Evolutionary conservation across 2,797 vertebrate species (phyloP), one percentile per base, ranked within the genome.

Genomic region (Enteromius radiatus): DNA sequence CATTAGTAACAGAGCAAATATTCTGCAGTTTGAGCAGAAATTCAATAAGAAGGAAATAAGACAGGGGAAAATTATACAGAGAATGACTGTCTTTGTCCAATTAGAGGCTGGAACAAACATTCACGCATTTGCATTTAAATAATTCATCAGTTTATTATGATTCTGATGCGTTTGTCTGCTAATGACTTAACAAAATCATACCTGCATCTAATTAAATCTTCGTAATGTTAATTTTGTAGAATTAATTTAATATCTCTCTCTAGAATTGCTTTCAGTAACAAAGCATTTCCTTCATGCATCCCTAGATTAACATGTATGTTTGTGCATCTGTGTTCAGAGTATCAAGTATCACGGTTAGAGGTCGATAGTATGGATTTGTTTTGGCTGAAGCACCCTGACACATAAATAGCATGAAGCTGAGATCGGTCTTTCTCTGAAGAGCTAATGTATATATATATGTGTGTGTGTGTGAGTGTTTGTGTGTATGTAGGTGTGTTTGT

Each of bases 301-400:
- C 28, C 61, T 23, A 28, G 49, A 36, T 73, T 6, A 21, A 19
- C 14, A 45, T 52, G 36, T 45, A 26, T 68, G 52, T 69, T 26
- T 78, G 52, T 68, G 47, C 2, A 26, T 56, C 15, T 69, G 64
- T 73, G 21, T 75, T 74, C 67, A 38, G 38, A 47, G 54, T 63
- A 54, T 81, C 65, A 71, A 70, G 65, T 33, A 71, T 81, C 65
- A 81, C 23, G 12, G 52, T 26, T 31, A 59, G 64, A 54, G 79
- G 56, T 85, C 45, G 65, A 85, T 81, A 71, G 41, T 77, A 85
- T 71, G 45, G 84, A 81, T 81, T 69, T 85, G 84, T 81, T 77
- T 77, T 10, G 47, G 64, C 74, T 81, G 74, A 81, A 81, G 79
- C 23, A 76, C 36, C 36, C 67, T 81, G 79, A 56, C 78, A 81